Evolutionary conservation across 2,888 invertebrate genomes (phyloP).

Genomic region (Pyralis farinalis): DNA sequence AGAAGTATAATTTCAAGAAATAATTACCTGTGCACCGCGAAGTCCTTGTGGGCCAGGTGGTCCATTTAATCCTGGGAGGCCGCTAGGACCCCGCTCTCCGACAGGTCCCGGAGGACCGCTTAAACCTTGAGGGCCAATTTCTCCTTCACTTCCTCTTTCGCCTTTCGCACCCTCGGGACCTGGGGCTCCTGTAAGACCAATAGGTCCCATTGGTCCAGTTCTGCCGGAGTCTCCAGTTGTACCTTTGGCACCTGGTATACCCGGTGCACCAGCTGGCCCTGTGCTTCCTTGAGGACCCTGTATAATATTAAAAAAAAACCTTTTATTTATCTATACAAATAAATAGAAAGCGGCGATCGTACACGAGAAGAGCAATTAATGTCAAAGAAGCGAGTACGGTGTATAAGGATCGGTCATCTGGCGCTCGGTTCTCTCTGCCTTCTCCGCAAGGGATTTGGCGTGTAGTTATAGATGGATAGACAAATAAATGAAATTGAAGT

Average conservation of each 20-base stretch:
- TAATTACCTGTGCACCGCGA: conserved; percentile 81
- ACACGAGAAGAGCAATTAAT: too few relatives aligned
- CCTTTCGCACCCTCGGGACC: conserved; percentile 89
- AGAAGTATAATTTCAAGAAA: too few relatives aligned
- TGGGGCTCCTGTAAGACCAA: conserved; percentile 86
- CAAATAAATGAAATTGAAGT: too few relatives aligned
- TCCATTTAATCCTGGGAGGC: conserved; percentile 84
- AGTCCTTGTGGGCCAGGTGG: conserved; percentile 83
- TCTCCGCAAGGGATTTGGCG: too few relatives aligned
- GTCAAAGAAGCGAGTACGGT: too few relatives aligned
- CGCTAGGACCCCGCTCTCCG: conserved; percentile 84
- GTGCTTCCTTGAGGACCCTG: conserved; percentile 87
- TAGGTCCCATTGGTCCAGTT: conserved; percentile 83
- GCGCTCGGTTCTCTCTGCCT: too few relatives aligned
- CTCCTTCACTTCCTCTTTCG: conserved; percentile 85
- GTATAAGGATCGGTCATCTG: too few relatives aligned
- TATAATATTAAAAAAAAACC: too few relatives aligned
- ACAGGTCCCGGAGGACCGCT: conserved; percentile 85
- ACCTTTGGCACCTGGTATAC: conserved; percentile 86
- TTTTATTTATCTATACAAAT: too few relatives aligned
- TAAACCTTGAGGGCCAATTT: conserved; percentile 85
- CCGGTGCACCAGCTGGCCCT: conserved; percentile 85
- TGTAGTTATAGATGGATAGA: too few relatives aligned
- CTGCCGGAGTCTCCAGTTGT: conserved; percentile 85
- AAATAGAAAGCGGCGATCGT: too few relatives aligned